phyloP scores from a whole-genome alignment of 2,113 vertebrate species.

The Onychostoma macrolepis region DNA sequence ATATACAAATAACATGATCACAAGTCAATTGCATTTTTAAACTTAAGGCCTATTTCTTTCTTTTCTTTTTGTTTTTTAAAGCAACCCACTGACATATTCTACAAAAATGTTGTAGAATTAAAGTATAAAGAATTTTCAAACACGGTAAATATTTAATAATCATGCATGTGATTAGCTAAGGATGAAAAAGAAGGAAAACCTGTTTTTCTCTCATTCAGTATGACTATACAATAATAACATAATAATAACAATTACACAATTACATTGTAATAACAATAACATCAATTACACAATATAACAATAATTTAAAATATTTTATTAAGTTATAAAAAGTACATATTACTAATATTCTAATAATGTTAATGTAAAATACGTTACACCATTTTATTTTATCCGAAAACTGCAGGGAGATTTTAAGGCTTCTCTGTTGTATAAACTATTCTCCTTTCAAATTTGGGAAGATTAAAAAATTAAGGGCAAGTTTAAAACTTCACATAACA shows the following conservation, averaged over 20 bases:
- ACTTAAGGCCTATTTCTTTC: too few species aligned
- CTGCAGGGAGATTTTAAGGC: not conserved
- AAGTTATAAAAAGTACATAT: too few species aligned
- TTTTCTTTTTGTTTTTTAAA: not conserved
- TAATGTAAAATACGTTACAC: not conserved
- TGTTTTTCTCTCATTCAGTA: not conserved
- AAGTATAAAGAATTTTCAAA: too few species aligned
- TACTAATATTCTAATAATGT: not conserved
- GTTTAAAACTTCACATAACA: not conserved
- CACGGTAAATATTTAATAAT: not conserved
- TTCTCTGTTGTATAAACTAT: not conserved
- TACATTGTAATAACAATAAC: too few species aligned
- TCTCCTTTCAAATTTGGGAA: not conserved
- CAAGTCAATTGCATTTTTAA: not conserved
- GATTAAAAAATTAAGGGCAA: not conserved
- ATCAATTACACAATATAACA: too few species aligned
- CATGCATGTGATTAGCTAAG: not conserved
- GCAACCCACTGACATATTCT: not conserved
- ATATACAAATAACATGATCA: not conserved
- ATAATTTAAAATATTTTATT: too few species aligned
- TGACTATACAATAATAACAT: not conserved
- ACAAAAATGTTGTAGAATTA: too few species aligned
- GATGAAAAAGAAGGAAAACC: not conserved
- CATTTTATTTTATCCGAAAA: not conserved
- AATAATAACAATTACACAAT: too few species aligned